phyloP scores from a whole-genome alignment of 2,113 vertebrate species.

The Taxidea taxus region DNA sequence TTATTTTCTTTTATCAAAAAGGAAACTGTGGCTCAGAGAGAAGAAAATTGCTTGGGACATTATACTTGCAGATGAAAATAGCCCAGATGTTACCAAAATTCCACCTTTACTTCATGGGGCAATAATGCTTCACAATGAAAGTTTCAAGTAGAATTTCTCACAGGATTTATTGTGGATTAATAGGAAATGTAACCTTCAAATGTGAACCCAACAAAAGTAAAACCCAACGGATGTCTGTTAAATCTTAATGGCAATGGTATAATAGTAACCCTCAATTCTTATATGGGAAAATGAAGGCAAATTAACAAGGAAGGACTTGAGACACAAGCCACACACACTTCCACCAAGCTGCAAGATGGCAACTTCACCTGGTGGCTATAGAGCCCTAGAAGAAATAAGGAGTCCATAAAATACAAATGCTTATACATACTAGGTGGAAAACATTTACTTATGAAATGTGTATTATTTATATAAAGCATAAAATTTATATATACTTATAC shows the following conservation, averaged over 20 bases:
- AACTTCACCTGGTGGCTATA: not conserved
- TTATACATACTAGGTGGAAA: not conserved
- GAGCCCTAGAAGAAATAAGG: not conserved
- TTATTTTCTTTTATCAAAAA: not conserved
- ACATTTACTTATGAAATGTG: not conserved
- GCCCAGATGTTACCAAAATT: not conserved
- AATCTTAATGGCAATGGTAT: not conserved
- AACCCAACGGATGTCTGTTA: not conserved
- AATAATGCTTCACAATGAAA: not conserved
- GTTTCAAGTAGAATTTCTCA: not conserved
- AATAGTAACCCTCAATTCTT: not conserved
- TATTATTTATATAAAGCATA: not conserved
- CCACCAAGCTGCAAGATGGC: not conserved
- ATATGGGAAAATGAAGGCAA: not conserved
- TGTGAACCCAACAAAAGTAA: not conserved
- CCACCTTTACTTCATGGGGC: not conserved
- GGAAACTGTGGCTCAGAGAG: not conserved
- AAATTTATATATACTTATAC: not conserved
- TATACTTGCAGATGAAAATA: not conserved
- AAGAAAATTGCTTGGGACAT: not conserved
- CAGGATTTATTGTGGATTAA: not conserved
- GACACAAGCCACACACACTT: not conserved
- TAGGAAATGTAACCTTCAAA: not conserved
- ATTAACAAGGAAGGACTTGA: not conserved
- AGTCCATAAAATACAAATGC: not conserved